A percentile compares a stretch with the other conserved stretches of the same genome.
phyloP scores from a whole-genome alignment of 1,140 invertebrate species.

The Drosophila teissieri region DNA sequence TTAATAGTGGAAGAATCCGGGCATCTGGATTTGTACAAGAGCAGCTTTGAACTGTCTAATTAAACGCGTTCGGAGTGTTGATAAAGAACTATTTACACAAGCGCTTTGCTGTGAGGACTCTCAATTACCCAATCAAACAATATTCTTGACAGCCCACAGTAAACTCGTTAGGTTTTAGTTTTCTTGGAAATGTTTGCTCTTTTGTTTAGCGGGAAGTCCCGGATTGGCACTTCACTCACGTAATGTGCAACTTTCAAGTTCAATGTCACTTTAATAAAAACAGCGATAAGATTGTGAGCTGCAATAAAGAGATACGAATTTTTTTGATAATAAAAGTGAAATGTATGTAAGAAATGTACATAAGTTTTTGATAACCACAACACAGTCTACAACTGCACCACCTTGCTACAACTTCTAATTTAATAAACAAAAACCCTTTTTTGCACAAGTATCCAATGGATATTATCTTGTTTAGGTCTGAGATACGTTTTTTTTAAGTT shows the following conservation, averaged over 20 bases:
- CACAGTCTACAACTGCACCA: neutral
- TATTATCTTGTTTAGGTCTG: too few species aligned
- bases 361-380: neutral
- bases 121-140: slow-evolving; percentile 25
- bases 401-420: too few species aligned
- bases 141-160: slow-evolving; percentile 11
- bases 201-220: slow-evolving; percentile 6
- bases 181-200: slow-evolving; percentile 19
- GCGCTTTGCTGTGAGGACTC: slow-evolving; percentile 3
- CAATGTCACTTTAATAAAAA: slow-evolving; percentile 19
- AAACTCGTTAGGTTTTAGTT: slow-evolving; percentile 4
- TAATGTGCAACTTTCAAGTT: slow-evolving; percentile 25
- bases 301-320: neutral
- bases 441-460: too few species aligned
- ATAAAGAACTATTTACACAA: slow-evolving; percentile 12
- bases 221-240: neutral
- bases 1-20: slow-evolving; percentile 26
- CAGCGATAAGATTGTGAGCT: slow-evolving; percentile 12
- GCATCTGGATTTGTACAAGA: neutral
- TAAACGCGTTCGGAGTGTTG: slow-evolving; percentile 23
- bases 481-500: neutral
- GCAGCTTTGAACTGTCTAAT: slow-evolving; percentile 12
- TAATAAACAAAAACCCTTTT: neutral
- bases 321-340: neutral
- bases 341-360: too few species aligned